Percentiles rank a stretch among this genome's conserved stretches.
These are phyloP conservation scores for Chromis chromis DNA, from an alignment of 2,797 vertebrate species.

Conservation along the genomic window DNA sequence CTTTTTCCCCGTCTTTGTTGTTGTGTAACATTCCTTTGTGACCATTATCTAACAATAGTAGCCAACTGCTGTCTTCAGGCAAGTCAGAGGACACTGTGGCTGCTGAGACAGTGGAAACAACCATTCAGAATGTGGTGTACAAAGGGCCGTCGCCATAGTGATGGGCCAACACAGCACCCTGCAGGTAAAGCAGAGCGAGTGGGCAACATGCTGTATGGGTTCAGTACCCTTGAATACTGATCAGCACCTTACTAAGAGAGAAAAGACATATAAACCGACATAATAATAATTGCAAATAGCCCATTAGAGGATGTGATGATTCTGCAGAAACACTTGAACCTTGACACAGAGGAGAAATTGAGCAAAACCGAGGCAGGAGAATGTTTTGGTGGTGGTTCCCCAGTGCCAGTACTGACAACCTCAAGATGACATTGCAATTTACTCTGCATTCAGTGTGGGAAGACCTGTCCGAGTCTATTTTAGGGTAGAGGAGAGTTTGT, in stretches of 20 bases:
- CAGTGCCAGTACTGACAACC: background rate
- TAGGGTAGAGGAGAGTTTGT: background rate
- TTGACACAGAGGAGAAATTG: background rate
- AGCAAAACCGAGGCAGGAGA: background rate
- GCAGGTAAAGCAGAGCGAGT: conserved; percentile 84
- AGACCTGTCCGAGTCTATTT: background rate
- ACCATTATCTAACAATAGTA: conserved; percentile 37
- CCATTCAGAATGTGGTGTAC: conserved; percentile 75
- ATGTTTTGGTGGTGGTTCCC: background rate
- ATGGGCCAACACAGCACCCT: conserved; percentile 80
- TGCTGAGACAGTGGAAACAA: conserved; percentile 63
- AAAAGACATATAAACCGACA: background rate
- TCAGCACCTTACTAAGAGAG: background rate
- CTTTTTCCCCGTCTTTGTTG: background rate
- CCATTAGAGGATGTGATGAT: background rate
- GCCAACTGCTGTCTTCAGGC: conserved; percentile 54
- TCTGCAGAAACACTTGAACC: background rate
- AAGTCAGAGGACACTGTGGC: conserved; percentile 69
- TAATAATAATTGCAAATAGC: background rate
- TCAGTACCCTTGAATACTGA: conserved; percentile 9
- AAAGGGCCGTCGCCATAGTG: conserved; percentile 85
- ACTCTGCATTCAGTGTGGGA: conserved; percentile 3
- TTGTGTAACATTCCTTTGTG: conserved; percentile 26
- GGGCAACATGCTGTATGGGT: conserved; percentile 11
- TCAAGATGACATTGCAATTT: conserved; percentile 7